phyloP scores from a whole-genome alignment of 2,113 vertebrate species.

The Panurus biarmicus region DNA sequence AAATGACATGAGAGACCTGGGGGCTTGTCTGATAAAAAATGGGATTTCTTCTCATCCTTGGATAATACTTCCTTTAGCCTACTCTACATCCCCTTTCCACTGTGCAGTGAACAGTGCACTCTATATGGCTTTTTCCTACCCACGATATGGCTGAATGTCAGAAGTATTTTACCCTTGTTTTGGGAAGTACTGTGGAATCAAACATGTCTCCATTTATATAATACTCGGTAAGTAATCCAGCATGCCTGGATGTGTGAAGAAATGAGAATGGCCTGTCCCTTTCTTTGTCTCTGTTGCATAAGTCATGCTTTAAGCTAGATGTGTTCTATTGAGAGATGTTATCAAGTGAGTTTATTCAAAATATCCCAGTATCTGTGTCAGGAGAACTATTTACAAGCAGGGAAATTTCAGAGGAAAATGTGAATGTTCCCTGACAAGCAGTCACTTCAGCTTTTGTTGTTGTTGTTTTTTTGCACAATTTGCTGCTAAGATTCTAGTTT shows the following conservation, averaged over 20 bases:
- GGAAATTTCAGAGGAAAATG: constrained; percentile 22
- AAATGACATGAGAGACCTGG: constrained; percentile 17
- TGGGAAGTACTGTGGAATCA: background rate
- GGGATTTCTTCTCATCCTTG: constrained; percentile 8
- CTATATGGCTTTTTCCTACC: background rate
- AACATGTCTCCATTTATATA: background rate
- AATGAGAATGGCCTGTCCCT: background rate
- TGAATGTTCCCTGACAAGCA: constrained; percentile 55
- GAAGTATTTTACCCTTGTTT: background rate
- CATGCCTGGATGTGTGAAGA: background rate
- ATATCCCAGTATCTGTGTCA: constrained; percentile 10
- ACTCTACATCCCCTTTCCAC: background rate
- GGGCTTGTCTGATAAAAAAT: constrained; percentile 5
- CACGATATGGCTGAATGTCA: background rate
- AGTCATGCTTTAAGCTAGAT: constrained; percentile 27
- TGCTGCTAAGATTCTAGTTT: constrained; percentile 51
- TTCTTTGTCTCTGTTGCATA: constrained; percentile 27
- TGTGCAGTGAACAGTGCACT: background rate
- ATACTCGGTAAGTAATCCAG: background rate
- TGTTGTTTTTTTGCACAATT: constrained; percentile 3
- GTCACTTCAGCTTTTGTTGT: constrained; percentile 29
- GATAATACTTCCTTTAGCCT: background rate
- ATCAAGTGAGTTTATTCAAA: constrained; percentile 30
- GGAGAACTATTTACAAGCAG: constrained; percentile 34
- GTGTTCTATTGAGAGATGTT: constrained; percentile 19